phyloP scores from a whole-genome alignment of 2,888 invertebrate species.

The Enchytraeus crypticus region DNA sequence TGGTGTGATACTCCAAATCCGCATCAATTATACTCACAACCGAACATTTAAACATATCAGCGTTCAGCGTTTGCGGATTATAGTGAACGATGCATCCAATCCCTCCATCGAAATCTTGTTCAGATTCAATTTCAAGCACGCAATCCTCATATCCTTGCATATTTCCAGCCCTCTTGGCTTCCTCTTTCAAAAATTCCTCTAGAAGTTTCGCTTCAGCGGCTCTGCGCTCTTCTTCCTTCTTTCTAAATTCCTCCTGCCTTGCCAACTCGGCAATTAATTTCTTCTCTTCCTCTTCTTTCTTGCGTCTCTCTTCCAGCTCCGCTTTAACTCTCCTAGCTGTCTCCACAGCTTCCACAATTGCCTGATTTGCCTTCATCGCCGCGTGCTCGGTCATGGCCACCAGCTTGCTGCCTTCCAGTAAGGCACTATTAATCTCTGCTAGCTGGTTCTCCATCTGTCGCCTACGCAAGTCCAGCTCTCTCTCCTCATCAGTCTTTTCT shows the following conservation, averaged over 20 bases:
- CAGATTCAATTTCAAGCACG: background rate
- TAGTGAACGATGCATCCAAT: conserved; percentile 31
- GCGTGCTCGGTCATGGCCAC: conserved; percentile 12
- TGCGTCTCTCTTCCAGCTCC: conserved; percentile 9
- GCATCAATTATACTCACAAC: conserved; percentile 30
- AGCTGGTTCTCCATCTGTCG: conserved; percentile 11
- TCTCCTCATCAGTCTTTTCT: conserved; percentile 7
- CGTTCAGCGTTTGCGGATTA: conserved; percentile 27
- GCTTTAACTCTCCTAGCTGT: conserved; percentile 8
- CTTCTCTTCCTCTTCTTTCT: conserved; percentile 6
- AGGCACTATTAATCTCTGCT: conserved; percentile 8
- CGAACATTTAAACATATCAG: conserved; percentile 25
- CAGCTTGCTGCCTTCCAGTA: conserved; percentile 4
- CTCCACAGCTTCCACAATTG: conserved; percentile 11
- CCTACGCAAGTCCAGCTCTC: conserved; percentile 7
- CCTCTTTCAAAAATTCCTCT: background rate
- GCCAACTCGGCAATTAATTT: background rate
- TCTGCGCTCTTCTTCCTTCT: conserved; percentile 4
- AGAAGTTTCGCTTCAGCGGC: background rate
- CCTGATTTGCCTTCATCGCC: conserved; percentile 8
- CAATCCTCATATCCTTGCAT: background rate
- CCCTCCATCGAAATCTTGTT: conserved; percentile 21
- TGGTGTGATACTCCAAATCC: conserved; percentile 31
- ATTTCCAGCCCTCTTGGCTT: background rate
- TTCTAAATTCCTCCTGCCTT: conserved; percentile 2